A percentile compares a stretch with the other conserved stretches of the same genome.
Evolutionary conservation across 1,140 invertebrate species (phyloP).

Genomic region (Polypedilum vanderplanki): DNA sequence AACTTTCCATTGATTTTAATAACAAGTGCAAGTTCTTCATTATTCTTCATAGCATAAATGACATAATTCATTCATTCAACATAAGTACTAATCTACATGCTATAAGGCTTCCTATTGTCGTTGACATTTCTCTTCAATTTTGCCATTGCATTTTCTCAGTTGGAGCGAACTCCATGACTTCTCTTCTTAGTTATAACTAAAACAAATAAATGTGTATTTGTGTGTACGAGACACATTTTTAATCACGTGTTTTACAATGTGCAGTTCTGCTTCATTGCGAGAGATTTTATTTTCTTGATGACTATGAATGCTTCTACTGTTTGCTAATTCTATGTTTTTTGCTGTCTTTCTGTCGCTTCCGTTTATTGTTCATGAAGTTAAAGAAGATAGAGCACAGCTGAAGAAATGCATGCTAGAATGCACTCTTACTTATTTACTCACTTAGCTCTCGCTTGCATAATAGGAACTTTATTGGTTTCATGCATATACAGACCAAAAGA

Average conservation of each 20-base stretch:
- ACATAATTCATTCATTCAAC: no score
- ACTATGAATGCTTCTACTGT: no score
- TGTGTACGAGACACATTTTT: not conserved
- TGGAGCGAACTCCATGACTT: not conserved
- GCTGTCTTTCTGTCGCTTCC: not conserved
- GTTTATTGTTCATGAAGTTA: not conserved
- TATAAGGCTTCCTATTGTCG: not conserved
- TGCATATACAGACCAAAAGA: no score
- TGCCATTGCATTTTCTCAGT: not conserved
- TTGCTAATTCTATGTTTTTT: not conserved
- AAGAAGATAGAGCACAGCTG: not conserved
- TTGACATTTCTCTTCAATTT: not conserved
- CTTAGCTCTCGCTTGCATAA: not conserved
- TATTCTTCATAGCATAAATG: no score
- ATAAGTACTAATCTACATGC: no score
- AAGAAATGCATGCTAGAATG: conserved; percentile 3
- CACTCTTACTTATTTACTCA: not conserved
- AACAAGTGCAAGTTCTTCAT: no score
- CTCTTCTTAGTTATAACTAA: not conserved
- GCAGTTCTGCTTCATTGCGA: not conserved
- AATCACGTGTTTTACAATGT: conserved; percentile 18
- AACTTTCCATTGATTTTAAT: no score
- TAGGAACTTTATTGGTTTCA: not conserved
- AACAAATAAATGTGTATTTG: no score
- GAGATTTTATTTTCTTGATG: not conserved